A percentile compares a stretch with the other conserved stretches of the same genome.
Evolutionary conservation across 2,113 vertebrate genomes (phyloP).

Genomic region (Malurus cyaneus): DNA sequence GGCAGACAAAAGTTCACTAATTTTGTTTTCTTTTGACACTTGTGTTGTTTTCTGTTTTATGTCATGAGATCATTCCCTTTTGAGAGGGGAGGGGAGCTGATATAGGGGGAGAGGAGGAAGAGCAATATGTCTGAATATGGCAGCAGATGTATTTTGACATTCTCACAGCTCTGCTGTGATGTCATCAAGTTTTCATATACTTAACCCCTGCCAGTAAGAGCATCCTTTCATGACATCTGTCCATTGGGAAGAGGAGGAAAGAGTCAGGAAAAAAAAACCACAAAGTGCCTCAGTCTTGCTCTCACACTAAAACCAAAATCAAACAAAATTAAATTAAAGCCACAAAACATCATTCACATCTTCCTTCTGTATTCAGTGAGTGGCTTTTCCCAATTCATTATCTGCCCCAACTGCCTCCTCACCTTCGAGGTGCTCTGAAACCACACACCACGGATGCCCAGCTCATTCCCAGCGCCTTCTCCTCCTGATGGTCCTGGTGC

Average conservation of each 20-base stretch:
- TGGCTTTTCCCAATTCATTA: neutral
- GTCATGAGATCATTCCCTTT: conserved; percentile 77
- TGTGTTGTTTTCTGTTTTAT: conserved; percentile 83
- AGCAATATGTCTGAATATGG: conserved; percentile 72
- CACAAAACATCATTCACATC: neutral
- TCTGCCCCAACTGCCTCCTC: neutral
- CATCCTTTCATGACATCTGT: conserved; percentile 67
- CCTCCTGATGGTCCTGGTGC: neutral
- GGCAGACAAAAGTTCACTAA: conserved; percentile 87
- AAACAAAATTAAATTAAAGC: neutral
- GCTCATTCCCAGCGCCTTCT: neutral
- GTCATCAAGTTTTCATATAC: conserved; percentile 77
- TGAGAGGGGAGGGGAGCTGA: conserved; percentile 52
- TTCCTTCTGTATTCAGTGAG: neutral
- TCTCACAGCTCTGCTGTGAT: conserved; percentile 76
- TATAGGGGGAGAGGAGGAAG: conserved; percentile 57
- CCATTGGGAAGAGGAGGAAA: conserved; percentile 6
- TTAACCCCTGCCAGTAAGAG: conserved; percentile 68
- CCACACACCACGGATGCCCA: rapidly evolving
- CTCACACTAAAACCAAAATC: neutral
- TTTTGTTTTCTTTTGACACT: conserved; percentile 85
- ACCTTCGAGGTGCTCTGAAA: neutral
- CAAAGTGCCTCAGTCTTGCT: neutral
- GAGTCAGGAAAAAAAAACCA: neutral
- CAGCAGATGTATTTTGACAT: conserved; percentile 76